Evolutionary conservation across 2,113 vertebrate genomes (phyloP).

Genomic region (Choloepus hoffmanni): DNA sequence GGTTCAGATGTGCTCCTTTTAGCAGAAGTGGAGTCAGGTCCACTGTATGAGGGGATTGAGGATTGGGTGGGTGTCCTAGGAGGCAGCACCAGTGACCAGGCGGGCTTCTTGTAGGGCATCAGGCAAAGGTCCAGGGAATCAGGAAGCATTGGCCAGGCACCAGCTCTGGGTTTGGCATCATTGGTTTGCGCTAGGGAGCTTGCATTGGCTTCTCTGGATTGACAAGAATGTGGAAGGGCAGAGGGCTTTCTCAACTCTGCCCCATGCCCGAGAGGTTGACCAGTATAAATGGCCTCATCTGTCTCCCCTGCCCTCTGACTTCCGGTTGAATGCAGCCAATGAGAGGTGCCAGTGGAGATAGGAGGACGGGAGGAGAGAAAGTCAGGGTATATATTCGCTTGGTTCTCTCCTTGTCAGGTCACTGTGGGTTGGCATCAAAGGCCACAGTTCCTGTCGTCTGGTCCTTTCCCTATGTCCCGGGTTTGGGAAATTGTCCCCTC

Average conservation of each 20-base stretch:
- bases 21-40: not conserved
- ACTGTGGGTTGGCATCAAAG: no score
- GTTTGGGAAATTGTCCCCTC: not conserved
- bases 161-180: not conserved
- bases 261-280: not conserved
- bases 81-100: not conserved
- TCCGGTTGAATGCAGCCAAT: not conserved
- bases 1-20: not conserved
- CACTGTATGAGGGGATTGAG: accelerated
- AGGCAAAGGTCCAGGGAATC: not conserved
- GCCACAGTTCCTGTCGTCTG: no score
- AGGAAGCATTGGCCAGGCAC: not conserved
- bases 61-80: no score
- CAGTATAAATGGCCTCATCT: not conserved
- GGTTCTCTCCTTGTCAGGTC: not conserved
- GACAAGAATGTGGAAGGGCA: no score
- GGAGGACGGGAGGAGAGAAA: not conserved
- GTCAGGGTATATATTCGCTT: not conserved
- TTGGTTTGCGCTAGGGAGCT: no score
- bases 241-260: not conserved
- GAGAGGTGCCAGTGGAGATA: not conserved
- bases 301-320: not conserved
- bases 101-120: not conserved
- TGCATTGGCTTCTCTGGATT: not conserved
- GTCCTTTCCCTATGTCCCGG: not conserved